A percentile compares a stretch with the other conserved stretches of the same genome.
These are phyloP conservation scores for Cyclophora albipunctata DNA, from an alignment of 2,888 invertebrate genomes.

Conservation along the genomic window DNA sequence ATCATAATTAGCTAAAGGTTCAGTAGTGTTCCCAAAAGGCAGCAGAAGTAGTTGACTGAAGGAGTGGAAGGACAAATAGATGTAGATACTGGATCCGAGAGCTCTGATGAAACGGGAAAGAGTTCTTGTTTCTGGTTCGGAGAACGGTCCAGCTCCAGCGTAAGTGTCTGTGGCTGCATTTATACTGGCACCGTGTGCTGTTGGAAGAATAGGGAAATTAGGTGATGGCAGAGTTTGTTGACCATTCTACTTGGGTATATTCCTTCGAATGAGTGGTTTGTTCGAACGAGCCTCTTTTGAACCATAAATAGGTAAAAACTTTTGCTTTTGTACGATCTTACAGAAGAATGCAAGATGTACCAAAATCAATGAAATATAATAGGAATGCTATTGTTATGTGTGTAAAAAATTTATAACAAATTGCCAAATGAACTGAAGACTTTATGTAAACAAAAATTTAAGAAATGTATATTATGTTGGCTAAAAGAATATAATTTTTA, in stretches of 20 bases:
- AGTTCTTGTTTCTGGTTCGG: constrained; percentile 69
- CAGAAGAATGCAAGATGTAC: too few species aligned
- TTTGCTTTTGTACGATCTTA: background rate
- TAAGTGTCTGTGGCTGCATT: constrained; percentile 61
- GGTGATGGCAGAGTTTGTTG: background rate
- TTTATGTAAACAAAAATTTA: too few species aligned
- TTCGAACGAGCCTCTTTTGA: too few species aligned
- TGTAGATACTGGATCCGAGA: constrained; percentile 37
- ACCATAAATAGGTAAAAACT: too few species aligned
- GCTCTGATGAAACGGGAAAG: constrained; percentile 32
- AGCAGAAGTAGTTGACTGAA: constrained; percentile 80
- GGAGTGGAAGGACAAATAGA: constrained; percentile 79
- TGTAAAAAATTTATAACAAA: too few species aligned
- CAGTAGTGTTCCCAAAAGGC: constrained; percentile 68
- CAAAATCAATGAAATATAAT: too few species aligned
- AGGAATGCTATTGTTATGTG: too few species aligned
- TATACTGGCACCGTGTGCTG: constrained; percentile 50
- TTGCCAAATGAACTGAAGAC: too few species aligned
- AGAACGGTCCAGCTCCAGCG: constrained; percentile 70
- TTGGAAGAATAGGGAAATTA: background rate
- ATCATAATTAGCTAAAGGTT: constrained; percentile 36
- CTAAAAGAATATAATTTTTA: too few species aligned
- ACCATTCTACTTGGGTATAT: background rate
- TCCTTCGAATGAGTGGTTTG: background rate
- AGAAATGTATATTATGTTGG: too few species aligned